These are phyloP conservation scores for Phalacrocorax brasilianus DNA, from an alignment of 2,113 vertebrate species.

Conservation along the genomic window DNA sequence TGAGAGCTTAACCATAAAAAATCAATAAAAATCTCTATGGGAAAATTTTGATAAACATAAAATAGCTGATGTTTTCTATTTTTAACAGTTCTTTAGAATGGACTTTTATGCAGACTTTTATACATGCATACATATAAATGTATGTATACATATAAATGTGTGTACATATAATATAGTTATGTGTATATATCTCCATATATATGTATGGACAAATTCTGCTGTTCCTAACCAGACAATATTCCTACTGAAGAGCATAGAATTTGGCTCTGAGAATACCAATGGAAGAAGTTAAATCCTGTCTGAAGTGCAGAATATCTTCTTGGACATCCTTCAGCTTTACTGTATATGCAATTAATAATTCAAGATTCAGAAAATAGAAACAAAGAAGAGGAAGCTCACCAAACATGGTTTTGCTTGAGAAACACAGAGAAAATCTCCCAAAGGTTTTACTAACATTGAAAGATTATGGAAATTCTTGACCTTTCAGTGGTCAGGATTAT, in stretches of 20 bases:
- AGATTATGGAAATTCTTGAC: constrained; percentile 36
- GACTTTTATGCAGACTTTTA: not conserved
- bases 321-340: not conserved
- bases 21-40: not conserved
- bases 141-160: not conserved
- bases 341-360: not conserved
- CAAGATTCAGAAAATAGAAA: constrained; percentile 21
- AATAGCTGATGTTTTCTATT: not conserved
- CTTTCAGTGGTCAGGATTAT: not conserved
- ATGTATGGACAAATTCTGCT: not conserved
- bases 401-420: constrained; percentile 16
- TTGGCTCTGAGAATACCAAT: not conserved
- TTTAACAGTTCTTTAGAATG: not conserved
- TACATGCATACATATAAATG: too few species aligned
- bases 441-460: not conserved
- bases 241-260: not conserved
- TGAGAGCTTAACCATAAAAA: not conserved
- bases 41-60: not conserved
- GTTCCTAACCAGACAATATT: not conserved
- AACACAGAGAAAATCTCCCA: not conserved
- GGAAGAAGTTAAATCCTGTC: not conserved
- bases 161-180: not conserved
- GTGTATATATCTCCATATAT: not conserved
- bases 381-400: not conserved
- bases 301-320: not conserved